Base-by-base conservation (phyloP, 1,140 invertebrate genomes). In the Goniozus legneri region DNA sequence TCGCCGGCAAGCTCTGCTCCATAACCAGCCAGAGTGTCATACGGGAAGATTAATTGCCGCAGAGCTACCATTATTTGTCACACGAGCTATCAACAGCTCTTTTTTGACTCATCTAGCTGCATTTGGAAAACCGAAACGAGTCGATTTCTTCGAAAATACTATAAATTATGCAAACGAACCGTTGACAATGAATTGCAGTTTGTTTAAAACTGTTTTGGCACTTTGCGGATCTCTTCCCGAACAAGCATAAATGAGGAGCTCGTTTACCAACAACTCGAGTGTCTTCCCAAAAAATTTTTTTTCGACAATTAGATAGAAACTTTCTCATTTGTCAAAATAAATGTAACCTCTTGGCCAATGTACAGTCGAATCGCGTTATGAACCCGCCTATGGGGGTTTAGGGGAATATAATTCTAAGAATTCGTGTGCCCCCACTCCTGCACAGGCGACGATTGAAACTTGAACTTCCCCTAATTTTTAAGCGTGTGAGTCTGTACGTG, bases 1-100 rank as follows among this genome's bases (percentile, higher is more conserved):
- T 56, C 64, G 44, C 63, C 56, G 56, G 54, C 54, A 48, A 64
- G 51, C 62, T 64, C 52, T 58, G 53, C 57, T 54, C 56, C 22
- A 54, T 55, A 59, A 62, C 57, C 62, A 58, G 54, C 59, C 50
- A 54, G 58, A 56, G 52, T 67, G 65, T 69, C 62, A 68, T 65
- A 65, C 53, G 53, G 54, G 56, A 69, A 69, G 67, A 69, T 69
- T 67, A 69, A 68, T 69, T 68, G 56, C 64, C 30, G 18, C 27
- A 27, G 21, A 27, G 12, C 12, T 27, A 7, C 24, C 12, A 27
- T 12, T 27, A 6, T 27, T 27, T 27, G 6, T 27, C 24, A 27
- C 12, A 27, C 24, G 24, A 12, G 6, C 6, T 27, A 12, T 27
- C 24, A n/a, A n/a, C n/a, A n/a, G n/a, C n/a, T n/a, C n/a, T n/a